Base-by-base conservation (phyloP, 2,797 vertebrate species). In the Coreius guichenoti region DNA sequence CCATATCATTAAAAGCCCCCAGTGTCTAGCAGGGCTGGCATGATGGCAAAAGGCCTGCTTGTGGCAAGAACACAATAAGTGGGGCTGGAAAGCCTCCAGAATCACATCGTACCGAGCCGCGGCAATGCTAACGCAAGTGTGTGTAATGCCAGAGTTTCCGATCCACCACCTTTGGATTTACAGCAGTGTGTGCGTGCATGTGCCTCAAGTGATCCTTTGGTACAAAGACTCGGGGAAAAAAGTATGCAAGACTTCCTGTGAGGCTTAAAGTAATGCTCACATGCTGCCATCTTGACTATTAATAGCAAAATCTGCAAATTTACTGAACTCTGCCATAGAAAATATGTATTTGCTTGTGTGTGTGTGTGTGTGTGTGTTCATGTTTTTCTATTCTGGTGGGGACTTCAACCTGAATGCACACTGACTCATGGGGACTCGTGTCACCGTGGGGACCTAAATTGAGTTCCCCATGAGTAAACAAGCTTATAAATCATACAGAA, bases 1-100 rank as follows among this genome's bases (percentile, higher is more conserved):
- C 81, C 86, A 67, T 80, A 75, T 86, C 80, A 78, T 78, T 80
- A 83, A 89, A 87, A 86, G 83, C 88, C 75, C 83, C 26, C 56
- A 81, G 86, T 86, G 86, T 89, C 83, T 77, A 31, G 29, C 51
- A 82, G 81, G 81, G 81, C 72, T 75, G 81, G 39, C 70, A 69
- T 54, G 81, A 80, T 72, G 82, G 82, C 56, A 80, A 81, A 83
- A 76, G 76, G 70, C 84, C 86, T 86, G 56, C 85, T 77, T 76
- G 87, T 69, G 49, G 81, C 81, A 83, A 70, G 49, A 85, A 68
- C 80, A 86, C 87, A 88, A 88, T 88, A 63, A 77, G 79, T n/a
- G 69, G 26, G 19, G n/a, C 58, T 88, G 87, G 87, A 88, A 58
- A 36, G n/a, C 21, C 29, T 88, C 87, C 87, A 88, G 84, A 75